Percentiles rank a stretch among this genome's conserved stretches.
Evolutionary conservation across 2,888 invertebrate species (phyloP).

Genomic region (Eristalinus sepulchralis): DNA sequence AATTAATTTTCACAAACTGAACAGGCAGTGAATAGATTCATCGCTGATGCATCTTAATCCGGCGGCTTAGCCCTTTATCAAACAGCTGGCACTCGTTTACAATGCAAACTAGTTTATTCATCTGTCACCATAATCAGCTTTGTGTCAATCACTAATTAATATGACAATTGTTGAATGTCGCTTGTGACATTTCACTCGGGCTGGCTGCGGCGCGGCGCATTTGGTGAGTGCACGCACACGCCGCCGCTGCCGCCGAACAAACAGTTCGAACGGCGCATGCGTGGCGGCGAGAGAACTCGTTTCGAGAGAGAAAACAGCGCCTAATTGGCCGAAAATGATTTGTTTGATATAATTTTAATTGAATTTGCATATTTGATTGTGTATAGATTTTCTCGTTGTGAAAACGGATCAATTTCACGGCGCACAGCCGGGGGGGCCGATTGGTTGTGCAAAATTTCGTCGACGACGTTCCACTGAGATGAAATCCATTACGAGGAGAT

Average conservation of each 20-base stretch:
- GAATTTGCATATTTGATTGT: constrained; percentile 64
- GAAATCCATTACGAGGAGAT: neutral
- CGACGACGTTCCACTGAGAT: neutral
- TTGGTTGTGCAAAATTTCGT: neutral
- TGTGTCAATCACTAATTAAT: constrained; percentile 21
- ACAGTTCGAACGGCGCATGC: neutral
- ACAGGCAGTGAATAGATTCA: neutral
- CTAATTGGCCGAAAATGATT: constrained; percentile 37
- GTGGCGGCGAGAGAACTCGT: neutral
- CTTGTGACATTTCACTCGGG: neutral
- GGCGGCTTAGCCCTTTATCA: neutral
- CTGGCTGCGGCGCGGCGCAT: neutral
- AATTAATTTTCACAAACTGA: neutral
- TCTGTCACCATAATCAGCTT: constrained; percentile 23
- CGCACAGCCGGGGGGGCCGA: neutral
- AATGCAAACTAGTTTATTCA: constrained; percentile 8
- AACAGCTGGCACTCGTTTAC: neutral
- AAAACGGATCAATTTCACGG: constrained; percentile 26
- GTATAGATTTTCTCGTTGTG: constrained; percentile 32
- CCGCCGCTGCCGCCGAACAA: neutral
- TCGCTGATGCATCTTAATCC: neutral
- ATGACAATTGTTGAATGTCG: constrained; percentile 1
- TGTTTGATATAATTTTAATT: constrained; percentile 56
- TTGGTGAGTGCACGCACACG: neutral
- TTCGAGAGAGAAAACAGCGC: constrained; percentile 7